Evolutionary conservation across 2,797 vertebrate species (phyloP).

Genomic region (Mormyrops attenuatus): DNA sequence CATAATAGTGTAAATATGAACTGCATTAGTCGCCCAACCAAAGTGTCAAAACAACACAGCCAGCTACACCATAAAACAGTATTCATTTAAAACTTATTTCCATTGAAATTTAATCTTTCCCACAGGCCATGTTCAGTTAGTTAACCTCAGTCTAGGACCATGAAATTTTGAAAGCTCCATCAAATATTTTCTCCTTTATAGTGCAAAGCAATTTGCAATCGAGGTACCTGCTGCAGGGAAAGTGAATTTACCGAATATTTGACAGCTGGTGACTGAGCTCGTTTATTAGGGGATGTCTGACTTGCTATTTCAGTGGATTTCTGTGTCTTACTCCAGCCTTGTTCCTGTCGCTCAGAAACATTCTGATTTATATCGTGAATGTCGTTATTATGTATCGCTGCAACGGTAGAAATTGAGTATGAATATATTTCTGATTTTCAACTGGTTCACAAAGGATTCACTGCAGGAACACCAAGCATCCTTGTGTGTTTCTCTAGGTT

Average conservation of each 20-base stretch:
- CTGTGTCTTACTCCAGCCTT: not conserved
- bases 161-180: conserved; percentile 18
- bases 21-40: not conserved
- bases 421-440: not conserved
- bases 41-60: conserved; percentile 1
- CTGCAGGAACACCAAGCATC: not conserved
- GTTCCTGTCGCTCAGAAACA: not conserved
- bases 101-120: conserved; percentile 17
- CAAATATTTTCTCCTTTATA: conserved; percentile 15
- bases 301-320: not conserved
- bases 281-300: not conserved
- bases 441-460: not conserved
- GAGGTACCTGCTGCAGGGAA: not conserved
- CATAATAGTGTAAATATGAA: conserved; percentile 4
- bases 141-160: conserved; percentile 10
- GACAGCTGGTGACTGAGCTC: not conserved
- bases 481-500: not conserved
- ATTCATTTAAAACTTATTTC: conserved; percentile 18
- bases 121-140: conserved; percentile 15
- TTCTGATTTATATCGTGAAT: not conserved
- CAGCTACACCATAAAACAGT: conserved; percentile 13
- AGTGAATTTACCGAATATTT: not conserved
- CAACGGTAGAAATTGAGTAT: not conserved
- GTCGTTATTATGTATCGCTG: not conserved
- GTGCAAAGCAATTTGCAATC: conserved; percentile 8